Conservation (phyloP, 2,113 vertebrate genomes). For the Pseudorectes ferrugineus region DNA sequence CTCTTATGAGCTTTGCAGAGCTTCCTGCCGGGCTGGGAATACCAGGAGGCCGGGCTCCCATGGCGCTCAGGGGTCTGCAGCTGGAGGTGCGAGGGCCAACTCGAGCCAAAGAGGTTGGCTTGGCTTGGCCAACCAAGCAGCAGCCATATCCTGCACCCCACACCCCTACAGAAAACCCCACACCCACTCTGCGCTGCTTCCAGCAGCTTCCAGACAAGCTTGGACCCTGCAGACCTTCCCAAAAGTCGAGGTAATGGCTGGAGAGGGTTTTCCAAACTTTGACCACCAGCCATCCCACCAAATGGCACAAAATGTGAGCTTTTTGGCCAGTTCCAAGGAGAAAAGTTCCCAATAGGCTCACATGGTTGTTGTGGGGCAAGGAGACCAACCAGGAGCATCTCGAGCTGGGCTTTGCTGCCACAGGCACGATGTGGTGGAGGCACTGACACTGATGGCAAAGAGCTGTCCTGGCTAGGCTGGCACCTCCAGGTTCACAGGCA, state of each 20-base stretch:
- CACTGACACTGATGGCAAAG: neutral
- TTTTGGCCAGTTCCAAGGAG: neutral
- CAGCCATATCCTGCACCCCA: neutral
- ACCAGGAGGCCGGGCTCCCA: neutral
- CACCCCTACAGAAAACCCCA: neutral
- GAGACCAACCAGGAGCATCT: neutral
- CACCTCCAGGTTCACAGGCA: neutral
- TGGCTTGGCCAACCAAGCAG: neutral
- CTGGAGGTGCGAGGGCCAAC: neutral
- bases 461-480: neutral
- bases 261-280: neutral
- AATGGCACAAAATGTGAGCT: neutral
- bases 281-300: neutral
- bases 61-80: neutral
- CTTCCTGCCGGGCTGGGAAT: constrained; percentile 54
- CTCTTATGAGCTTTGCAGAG: constrained; percentile 51
- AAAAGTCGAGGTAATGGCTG: fast-evolving
- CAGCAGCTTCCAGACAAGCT: neutral
- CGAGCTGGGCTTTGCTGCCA: neutral
- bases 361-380: fast-evolving
- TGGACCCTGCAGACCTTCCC: neutral
- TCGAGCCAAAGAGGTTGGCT: neutral
- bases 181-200: neutral
- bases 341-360: neutral
- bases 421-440: neutral